These are phyloP conservation scores for Callosobruchus maculatus DNA, from an alignment of 2,888 invertebrate genomes.

Conservation along the genomic window DNA sequence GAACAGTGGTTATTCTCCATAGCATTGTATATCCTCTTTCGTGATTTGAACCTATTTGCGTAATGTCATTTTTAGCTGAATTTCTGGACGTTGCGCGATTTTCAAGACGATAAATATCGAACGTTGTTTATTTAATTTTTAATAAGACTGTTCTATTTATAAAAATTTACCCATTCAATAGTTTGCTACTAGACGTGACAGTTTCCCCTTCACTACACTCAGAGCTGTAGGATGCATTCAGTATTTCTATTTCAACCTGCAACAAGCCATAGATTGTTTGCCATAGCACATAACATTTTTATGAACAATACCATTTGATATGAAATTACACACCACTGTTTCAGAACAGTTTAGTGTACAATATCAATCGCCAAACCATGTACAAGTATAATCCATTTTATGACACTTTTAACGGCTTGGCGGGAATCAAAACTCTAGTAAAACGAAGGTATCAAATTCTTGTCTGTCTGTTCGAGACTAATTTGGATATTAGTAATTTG, in stretches of 20 bases:
- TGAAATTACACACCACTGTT: no score
- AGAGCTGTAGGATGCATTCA: not conserved
- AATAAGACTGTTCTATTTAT: not conserved
- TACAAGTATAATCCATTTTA: no score
- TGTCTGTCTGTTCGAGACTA: no score
- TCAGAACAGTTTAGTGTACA: no score
- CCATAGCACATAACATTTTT: no score
- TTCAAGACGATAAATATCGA: not conserved
- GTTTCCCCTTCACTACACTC: not conserved
- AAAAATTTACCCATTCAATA: not conserved
- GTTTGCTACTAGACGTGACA: not conserved
- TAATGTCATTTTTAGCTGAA: no score
- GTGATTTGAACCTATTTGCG: not conserved
- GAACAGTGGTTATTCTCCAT: not conserved
- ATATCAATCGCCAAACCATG: no score
- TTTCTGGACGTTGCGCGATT: not conserved
- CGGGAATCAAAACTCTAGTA: no score
- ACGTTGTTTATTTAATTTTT: not conserved
- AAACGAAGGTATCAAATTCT: no score
- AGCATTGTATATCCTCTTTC: not conserved
- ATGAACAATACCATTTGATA: no score
- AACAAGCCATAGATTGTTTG: not conserved
- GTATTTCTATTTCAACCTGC: not conserved
- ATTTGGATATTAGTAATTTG: no score
- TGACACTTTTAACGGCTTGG: no score